Percentiles rank a stretch among this genome's conserved stretches.
Conservation (phyloP, 1,140 invertebrate genomes). For the Drosophila nebulosa region DNA sequence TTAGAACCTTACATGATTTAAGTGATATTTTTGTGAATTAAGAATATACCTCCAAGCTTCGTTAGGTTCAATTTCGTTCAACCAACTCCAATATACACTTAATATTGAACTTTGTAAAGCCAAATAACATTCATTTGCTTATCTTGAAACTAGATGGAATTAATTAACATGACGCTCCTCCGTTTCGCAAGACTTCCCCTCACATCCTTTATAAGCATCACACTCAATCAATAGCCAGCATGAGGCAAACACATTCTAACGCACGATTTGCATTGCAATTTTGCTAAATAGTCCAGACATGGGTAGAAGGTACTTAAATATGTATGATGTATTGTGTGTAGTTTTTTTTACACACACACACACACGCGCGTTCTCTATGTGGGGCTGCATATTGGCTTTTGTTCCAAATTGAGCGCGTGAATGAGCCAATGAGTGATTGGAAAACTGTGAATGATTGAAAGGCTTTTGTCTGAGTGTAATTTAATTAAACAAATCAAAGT, state of each 20-base stretch:
- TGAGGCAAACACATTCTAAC: constrained; percentile 13
- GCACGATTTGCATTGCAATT: constrained; percentile 45
- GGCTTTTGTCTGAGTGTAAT: constrained; percentile 75
- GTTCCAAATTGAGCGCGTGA: constrained; percentile 60
- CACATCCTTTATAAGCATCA: neutral
- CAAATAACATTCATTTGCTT: neutral
- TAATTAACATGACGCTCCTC: neutral
- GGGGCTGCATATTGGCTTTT: constrained; percentile 46
- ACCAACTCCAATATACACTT: neutral
- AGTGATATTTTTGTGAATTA: too few relatives aligned
- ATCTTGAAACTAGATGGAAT: neutral
- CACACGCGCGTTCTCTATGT: constrained; percentile 1
- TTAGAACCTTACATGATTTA: too few relatives aligned
- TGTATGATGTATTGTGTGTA: constrained; percentile 3
- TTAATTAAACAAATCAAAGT: constrained; percentile 78
- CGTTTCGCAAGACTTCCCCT: neutral
- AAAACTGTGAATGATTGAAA: constrained; percentile 76
- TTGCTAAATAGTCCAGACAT: constrained; percentile 20
- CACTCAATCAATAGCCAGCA: neutral
- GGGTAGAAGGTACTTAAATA: neutral
- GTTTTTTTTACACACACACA: constrained; percentile 34
- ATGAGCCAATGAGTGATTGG: constrained; percentile 76
- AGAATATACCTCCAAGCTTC: too few relatives aligned
- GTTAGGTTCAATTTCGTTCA: neutral
- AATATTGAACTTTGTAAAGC: neutral